Base-by-base conservation (phyloP, 2,113 vertebrate species). In the Calyptommatus sinebrachiatus region DNA sequence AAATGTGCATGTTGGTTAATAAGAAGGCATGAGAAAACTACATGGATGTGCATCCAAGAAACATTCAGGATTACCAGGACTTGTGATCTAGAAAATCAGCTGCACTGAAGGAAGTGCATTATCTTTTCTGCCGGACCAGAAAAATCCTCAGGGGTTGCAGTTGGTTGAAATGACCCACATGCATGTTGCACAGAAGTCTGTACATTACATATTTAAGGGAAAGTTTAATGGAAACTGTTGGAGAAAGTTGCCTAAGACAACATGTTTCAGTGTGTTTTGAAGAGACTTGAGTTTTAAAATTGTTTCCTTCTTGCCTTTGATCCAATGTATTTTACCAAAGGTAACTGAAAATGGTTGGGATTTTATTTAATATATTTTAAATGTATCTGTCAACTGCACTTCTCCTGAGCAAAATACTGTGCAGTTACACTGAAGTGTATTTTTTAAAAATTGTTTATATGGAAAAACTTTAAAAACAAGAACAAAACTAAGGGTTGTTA, bases 381-480 rank as follows among this genome's bases (percentile, higher is more conserved):
- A 89, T 82, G 83, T 87, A 88, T 85, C 86, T 83, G 89, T 87
- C 18, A 12, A 89, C 90, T 92, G 90, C 89, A 91, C 90, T 94
- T 92, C 92, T 93, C 93, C 76, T 78, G 90, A 93, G 83, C 89
- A 85, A 86, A 91, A 94, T 90, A 35, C 74, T 78, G 93, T 94
- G 95, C 95, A 95, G 94, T 92, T 95, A 94, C 92, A 91, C 90
- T 93, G 85, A 88, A 91, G 88, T 85, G 86, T 91, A 88, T 91
- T 94, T 91, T 94, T 94, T 94, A 95, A 92, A 93, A 90, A 86
- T 90, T 93, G 92, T 95, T 90, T 92, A 92, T 94, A 93, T 70
- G 85, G 90, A 91, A 88, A 85, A 89, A 1, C 0, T 88, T 60
- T 90, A 88, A 41, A 88, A 90, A 89, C 48, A 69, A 20, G 81